Conservation (phyloP, 2,888 invertebrate genomes). For the Chaitophorus viminalis region DNA sequence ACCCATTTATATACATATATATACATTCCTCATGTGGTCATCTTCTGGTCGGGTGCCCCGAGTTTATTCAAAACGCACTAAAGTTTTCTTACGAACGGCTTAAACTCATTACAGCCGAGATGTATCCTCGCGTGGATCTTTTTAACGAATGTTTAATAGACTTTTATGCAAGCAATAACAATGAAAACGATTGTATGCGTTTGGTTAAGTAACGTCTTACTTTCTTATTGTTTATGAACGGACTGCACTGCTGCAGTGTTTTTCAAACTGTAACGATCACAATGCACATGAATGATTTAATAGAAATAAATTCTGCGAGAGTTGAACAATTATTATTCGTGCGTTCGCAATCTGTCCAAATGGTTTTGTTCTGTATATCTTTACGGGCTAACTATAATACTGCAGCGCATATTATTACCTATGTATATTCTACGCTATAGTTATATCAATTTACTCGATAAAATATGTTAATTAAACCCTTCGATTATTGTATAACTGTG, state of each 20-base stretch:
- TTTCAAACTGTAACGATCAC: neutral
- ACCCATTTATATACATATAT: neutral
- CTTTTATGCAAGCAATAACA: neutral
- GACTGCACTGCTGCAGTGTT: neutral
- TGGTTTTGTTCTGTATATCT: neutral
- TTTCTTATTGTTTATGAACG: no score
- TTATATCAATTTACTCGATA: no score
- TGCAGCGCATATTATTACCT: no score
- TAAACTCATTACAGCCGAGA: slow-evolving; percentile 10
- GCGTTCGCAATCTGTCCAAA: neutral
- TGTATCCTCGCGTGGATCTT: neutral
- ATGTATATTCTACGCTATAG: no score
- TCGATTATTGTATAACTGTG: no score
- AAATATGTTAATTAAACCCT: no score
- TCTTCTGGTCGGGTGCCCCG: slow-evolving; percentile 34
- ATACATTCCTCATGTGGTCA: slow-evolving; percentile 45
- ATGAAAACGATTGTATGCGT: no score
- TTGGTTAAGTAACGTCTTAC: no score
- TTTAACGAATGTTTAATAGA: slow-evolving; percentile 26
- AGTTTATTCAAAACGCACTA: slow-evolving; percentile 36
- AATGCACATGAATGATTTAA: neutral
- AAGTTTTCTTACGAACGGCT: slow-evolving; percentile 9
- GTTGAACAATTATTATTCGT: neutral
- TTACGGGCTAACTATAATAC: neutral
- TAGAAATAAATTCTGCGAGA: neutral